Percentiles rank a stretch among this genome's conserved stretches.
Conservation (phyloP, 2,888 invertebrate species). For the Pyrrhia umbra region DNA sequence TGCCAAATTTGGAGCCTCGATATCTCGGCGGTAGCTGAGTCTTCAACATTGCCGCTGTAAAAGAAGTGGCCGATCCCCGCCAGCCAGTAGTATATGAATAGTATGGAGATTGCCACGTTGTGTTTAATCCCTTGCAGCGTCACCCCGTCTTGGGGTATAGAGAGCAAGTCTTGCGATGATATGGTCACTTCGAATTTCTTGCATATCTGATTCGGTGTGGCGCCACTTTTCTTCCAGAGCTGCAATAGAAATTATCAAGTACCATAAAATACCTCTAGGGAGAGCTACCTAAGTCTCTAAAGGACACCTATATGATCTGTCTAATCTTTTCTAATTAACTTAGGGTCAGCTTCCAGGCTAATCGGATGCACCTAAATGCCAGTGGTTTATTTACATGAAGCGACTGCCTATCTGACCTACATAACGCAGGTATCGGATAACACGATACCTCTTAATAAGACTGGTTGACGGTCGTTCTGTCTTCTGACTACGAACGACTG, state of each 20-base stretch:
- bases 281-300: too few species aligned
- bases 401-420: too few species aligned
- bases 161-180: constrained; percentile 86
- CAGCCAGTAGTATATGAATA: constrained; percentile 93
- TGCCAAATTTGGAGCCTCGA: constrained; percentile 94
- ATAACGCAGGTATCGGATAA: too few species aligned
- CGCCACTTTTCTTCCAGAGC: constrained; percentile 88
- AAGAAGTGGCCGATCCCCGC: constrained; percentile 92
- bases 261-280: too few species aligned
- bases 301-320: too few species aligned
- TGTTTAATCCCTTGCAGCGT: constrained; percentile 91
- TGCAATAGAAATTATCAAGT: constrained; percentile 57
- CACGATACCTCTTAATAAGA: too few species aligned
- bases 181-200: constrained; percentile 79
- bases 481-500: too few species aligned
- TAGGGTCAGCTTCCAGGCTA: too few species aligned
- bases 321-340: too few species aligned
- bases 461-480: too few species aligned
- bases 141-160: constrained; percentile 91
- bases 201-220: constrained; percentile 88
- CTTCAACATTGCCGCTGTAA: constrained; percentile 92
- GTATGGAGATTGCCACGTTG: constrained; percentile 91
- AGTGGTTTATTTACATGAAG: too few species aligned
- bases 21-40: constrained; percentile 94
- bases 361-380: too few species aligned